phyloP scores from a whole-genome alignment of 2,797 vertebrate species.

The Lindbergichthys nudifrons region DNA sequence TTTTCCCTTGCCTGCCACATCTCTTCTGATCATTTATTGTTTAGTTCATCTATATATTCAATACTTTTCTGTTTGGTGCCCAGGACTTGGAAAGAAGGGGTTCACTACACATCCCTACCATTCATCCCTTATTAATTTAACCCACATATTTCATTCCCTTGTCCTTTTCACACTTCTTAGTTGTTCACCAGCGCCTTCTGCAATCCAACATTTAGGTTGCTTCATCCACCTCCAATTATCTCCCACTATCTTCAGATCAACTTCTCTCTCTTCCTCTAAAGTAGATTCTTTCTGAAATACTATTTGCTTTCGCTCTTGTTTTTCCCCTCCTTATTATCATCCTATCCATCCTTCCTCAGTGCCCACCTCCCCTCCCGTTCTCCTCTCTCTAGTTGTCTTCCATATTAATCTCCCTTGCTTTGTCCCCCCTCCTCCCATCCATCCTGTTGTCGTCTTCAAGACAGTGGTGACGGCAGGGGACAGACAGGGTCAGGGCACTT shows the following conservation, averaged over 20 bases:
- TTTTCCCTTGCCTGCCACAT: background rate
- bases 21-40: slow-evolving; percentile 2
- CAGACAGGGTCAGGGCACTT: slow-evolving; percentile 73
- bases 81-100: background rate
- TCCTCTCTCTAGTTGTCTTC: slow-evolving; percentile 17
- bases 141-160: background rate
- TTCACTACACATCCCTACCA: background rate
- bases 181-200: slow-evolving; percentile 3
- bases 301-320: background rate
- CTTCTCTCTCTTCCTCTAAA: background rate
- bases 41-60: slow-evolving; percentile 10
- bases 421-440: slow-evolving; percentile 47
- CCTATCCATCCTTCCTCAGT: slow-evolving; percentile 23
- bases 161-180: background rate
- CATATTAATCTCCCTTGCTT: slow-evolving; percentile 45
- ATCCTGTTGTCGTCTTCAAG: slow-evolving; percentile 67
- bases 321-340: slow-evolving; percentile 27
- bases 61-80: background rate
- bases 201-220: slow-evolving; percentile 21
- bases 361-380: slow-evolving; percentile 5
- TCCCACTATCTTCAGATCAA: background rate
- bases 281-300: background rate
- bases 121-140: too few species aligned
- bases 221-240: background rate
- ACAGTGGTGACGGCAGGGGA: slow-evolving; percentile 66